Base-by-base conservation (phyloP, 2,113 vertebrate genomes). In the Lagopus leucura region DNA sequence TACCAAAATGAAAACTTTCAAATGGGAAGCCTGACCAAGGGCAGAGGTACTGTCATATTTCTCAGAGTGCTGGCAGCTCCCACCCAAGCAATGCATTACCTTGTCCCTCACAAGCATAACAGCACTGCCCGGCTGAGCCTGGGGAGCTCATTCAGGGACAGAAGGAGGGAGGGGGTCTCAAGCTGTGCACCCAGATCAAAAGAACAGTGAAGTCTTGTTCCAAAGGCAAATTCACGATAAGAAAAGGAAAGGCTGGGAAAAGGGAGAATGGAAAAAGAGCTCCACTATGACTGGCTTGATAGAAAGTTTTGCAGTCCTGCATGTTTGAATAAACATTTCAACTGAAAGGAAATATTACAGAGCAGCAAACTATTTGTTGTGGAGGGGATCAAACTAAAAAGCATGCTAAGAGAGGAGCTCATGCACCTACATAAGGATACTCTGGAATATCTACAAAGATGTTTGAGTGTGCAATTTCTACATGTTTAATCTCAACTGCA, bases 1-100 rank as follows among this genome's bases (percentile, higher is more conserved):
- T 92, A 97, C 88, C 88, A 95, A 90, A 96, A 94, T 94, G 91
- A 94, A 96, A 96, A 93, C 81, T 95, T 97, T 74, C 71, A 86
- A 93, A 94, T 88, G 82, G 73, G 47, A 92, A 82, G 45, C 52
- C 82, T 91, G 88, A 92, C 83, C 73, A 97, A 97, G 92, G 86
- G 90, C 94, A 96, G 91, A 94, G 85, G 93, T 72, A 58, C 45
- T 82, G 75, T 72, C 77, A 78, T 87, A 96, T 90, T 96, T 97
- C 91, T 95, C 77, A 38, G 25, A 89, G 72, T 45, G 67, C 86
- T 94, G 95, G 84, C 91, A 96, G 86, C 50, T 95, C 81, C 81
- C 86, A 93, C 69, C 47, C 86, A 90, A 74, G 43, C 90, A 85
- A 93, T 40, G 67, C 40, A 92, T 87, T 64, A 74, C 17, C 1